Base-by-base conservation (phyloP, 2,113 vertebrate species). In the Columba janthina region DNA sequence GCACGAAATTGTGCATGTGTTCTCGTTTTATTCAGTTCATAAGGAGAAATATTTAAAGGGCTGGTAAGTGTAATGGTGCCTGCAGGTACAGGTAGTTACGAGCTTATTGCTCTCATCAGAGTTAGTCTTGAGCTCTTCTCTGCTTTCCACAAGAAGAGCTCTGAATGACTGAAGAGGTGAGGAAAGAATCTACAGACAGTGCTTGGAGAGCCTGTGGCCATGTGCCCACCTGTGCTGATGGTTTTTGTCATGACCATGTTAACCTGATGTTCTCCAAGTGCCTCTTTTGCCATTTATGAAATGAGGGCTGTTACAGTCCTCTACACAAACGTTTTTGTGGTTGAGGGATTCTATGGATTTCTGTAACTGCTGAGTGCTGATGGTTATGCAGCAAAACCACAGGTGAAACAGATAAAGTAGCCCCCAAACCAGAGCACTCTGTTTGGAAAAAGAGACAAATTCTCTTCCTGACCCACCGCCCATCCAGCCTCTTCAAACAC, bases 181-280 rank as follows among this genome's bases (percentile, higher is more conserved):
- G 40, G 25, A 10, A 36, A 38, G 36, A 0, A 15, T 3, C 5
- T 6, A 15, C 0, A 7, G 79, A 7, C 25, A 1, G 13, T 26
- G 26, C 24, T 36, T 18, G 54, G n/a, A 48, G 24, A 72, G 25
- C 17, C 65, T 10, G 1, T 0, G 10, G 54, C 65, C 15, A 19
- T 2, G 32, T 19, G n/a, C 40, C 50, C 77, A 20, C 16, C 51
- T 60, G 76, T 66, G 40, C 21, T 2, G 51, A 28, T 9, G 28
- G 2, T 25, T 54, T 50, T 4, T 2, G 1, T 31, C 57, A 20
- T 4, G 10, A 25, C 44, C 72, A 76, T 2, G 0, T 8, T 12
- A 8, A 66, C 29, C 42, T 65, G 40, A 22, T 15, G 18, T 1
- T 60, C 65, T 56, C 72, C 1, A 0, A 22, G 51, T 16, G 62